phyloP scores from a whole-genome alignment of 2,113 vertebrate species.

The Brachypteracias leptosomus region DNA sequence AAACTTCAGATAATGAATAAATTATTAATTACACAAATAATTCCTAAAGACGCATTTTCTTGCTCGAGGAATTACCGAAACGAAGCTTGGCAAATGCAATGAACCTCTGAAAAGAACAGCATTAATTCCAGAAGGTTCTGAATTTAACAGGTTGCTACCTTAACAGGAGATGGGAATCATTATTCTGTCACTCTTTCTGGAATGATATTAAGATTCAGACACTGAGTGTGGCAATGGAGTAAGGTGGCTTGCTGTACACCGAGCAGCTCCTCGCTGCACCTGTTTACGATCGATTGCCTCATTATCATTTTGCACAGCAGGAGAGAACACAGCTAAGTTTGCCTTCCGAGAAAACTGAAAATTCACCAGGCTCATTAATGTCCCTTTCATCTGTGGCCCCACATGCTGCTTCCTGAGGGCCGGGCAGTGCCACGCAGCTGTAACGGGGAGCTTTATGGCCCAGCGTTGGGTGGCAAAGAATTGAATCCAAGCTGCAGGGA shows the following conservation, averaged over 20 bases:
- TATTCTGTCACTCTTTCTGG: conserved; percentile 11
- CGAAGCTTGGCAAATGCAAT: background rate
- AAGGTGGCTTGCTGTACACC: background rate
- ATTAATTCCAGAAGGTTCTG: conserved; percentile 1
- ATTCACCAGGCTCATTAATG: background rate
- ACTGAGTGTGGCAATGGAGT: background rate
- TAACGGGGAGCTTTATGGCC: background rate
- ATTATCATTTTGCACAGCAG: conserved; percentile 20
- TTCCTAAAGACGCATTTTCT: background rate
- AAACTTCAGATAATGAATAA: background rate
- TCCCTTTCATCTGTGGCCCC: background rate
- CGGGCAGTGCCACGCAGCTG: fast-evolving
- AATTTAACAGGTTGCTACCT: background rate
- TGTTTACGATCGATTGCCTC: conserved; percentile 32
- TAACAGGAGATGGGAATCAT: background rate
- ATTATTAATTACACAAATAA: background rate
- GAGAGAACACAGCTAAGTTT: background rate
- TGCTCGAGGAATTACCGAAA: background rate
- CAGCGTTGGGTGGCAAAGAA: background rate
- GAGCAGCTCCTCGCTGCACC: background rate
- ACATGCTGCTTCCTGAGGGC: fast-evolving
- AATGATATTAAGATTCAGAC: background rate
- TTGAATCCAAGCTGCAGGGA: background rate
- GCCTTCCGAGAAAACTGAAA: background rate
- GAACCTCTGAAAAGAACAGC: background rate